Percentiles rank a stretch among this genome's conserved stretches.
Evolutionary conservation across 2,888 invertebrate genomes (phyloP).

Genomic region (Melieria picta): DNA sequence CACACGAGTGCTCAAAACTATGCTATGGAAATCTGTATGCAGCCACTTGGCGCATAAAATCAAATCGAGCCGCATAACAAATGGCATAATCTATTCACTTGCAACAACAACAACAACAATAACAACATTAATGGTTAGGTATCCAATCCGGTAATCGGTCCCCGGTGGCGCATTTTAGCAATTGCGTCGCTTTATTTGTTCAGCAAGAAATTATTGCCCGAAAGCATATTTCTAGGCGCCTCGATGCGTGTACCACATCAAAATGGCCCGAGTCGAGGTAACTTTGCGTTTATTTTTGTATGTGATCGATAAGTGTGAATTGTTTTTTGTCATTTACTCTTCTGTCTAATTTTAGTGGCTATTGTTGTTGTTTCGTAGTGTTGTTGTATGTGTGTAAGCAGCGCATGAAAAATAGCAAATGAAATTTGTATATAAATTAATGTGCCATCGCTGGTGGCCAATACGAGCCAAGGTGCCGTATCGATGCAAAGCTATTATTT

Average conservation of each 20-base stretch:
- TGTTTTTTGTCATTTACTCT: background rate
- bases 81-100: background rate
- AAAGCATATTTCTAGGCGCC: background rate
- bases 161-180: constrained; percentile 11
- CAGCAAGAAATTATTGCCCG: background rate
- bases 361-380: background rate
- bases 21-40: too few species aligned
- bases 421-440: constrained; percentile 2
- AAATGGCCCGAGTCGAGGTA: background rate
- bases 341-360: background rate
- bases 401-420: background rate
- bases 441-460: background rate
- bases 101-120: background rate
- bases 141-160: background rate
- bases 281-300: too few species aligned
- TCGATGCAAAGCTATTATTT: too few species aligned
- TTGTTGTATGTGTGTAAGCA: background rate
- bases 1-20: too few species aligned
- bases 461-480: too few species aligned
- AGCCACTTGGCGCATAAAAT: too few species aligned
- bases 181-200: background rate
- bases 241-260: background rate
- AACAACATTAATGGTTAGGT: background rate
- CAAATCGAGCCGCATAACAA: too few species aligned
- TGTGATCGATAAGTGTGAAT: too few species aligned